Percentiles rank a stretch among this genome's conserved stretches.
phyloP scores from a whole-genome alignment of 1,140 invertebrate species.

The Antheraea mylitta region DNA sequence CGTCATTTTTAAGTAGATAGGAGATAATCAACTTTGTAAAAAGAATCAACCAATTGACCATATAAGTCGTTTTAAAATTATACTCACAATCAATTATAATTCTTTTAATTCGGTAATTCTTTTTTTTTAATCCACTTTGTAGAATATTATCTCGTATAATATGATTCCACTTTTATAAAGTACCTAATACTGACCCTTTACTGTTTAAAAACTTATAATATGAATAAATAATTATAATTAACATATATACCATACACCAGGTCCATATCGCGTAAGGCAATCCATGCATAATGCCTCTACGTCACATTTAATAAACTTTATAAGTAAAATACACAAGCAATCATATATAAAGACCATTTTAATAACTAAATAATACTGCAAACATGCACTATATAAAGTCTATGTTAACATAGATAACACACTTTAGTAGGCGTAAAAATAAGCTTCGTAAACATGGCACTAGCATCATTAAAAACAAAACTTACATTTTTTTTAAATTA shows the following conservation, averaged over 20 bases:
- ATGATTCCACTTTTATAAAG: not conserved
- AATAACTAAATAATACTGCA: slow-evolving; percentile 61
- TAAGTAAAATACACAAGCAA: slow-evolving; percentile 38
- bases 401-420: slow-evolving; percentile 67
- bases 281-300: slow-evolving; percentile 9
- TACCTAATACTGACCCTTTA: too few species aligned
- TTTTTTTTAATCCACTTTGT: too few species aligned
- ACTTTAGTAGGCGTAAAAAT: not conserved
- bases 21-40: not conserved
- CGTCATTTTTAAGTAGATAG: too few species aligned
- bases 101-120: too few species aligned
- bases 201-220: not conserved
- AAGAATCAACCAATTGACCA: not conserved
- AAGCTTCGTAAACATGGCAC: slow-evolving; percentile 24
- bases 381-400: slow-evolving; percentile 55
- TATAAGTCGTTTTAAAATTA: not conserved
- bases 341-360: slow-evolving; percentile 26
- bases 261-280: not conserved
- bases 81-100: not conserved
- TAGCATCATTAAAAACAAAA: slow-evolving; percentile 13
- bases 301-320: slow-evolving; percentile 8
- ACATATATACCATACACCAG: slow-evolving; percentile 1
- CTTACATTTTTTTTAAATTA: not conserved
- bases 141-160: not conserved
- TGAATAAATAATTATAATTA: not conserved